Evolutionary conservation across 1,140 invertebrate genomes (phyloP).

Genomic region (Drosophila biarmipes): DNA sequence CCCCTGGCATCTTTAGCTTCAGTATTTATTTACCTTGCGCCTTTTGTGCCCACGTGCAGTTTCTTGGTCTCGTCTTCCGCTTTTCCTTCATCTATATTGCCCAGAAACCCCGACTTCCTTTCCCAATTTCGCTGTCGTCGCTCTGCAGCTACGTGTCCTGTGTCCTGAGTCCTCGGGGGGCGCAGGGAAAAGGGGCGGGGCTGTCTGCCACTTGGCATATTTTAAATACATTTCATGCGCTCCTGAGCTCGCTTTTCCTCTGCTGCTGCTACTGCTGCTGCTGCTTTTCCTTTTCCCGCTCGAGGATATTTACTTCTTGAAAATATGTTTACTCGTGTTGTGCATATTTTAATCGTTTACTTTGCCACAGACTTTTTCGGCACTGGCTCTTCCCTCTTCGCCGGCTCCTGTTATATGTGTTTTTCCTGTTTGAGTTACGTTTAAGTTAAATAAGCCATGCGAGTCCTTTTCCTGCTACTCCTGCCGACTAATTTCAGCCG

Average conservation of each 20-base stretch:
- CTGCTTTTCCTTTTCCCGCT: slow-evolving; percentile 41
- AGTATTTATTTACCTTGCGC: slow-evolving; percentile 84
- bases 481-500: slow-evolving; percentile 38
- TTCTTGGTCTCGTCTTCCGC: slow-evolving; percentile 24
- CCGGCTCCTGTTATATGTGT: slow-evolving; percentile 23
- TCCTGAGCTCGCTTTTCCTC: slow-evolving; percentile 70
- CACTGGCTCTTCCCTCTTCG: slow-evolving; percentile 11
- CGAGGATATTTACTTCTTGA: slow-evolving; percentile 84
- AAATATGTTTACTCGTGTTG: slow-evolving; percentile 84
- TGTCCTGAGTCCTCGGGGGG: slow-evolving; percentile 14
- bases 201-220: slow-evolving; percentile 80
- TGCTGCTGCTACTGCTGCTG: slow-evolving; percentile 34
- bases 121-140: slow-evolving; percentile 63
- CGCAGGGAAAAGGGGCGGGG: not conserved
- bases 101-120: slow-evolving; percentile 16
- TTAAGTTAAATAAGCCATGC: slow-evolving; percentile 80
- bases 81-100: slow-evolving; percentile 38
- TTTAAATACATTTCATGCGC: slow-evolving; percentile 84
- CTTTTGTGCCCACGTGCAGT: slow-evolving; percentile 81
- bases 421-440: slow-evolving; percentile 71
- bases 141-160: slow-evolving; percentile 60
- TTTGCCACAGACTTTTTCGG: slow-evolving; percentile 69
- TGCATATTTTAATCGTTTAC: slow-evolving; percentile 85
- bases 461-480: slow-evolving; percentile 39
- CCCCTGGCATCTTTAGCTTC: slow-evolving; percentile 54